These are phyloP conservation scores for Pogonophryne albipinna DNA, from an alignment of 2,797 vertebrate species.

Conservation along the genomic window DNA sequence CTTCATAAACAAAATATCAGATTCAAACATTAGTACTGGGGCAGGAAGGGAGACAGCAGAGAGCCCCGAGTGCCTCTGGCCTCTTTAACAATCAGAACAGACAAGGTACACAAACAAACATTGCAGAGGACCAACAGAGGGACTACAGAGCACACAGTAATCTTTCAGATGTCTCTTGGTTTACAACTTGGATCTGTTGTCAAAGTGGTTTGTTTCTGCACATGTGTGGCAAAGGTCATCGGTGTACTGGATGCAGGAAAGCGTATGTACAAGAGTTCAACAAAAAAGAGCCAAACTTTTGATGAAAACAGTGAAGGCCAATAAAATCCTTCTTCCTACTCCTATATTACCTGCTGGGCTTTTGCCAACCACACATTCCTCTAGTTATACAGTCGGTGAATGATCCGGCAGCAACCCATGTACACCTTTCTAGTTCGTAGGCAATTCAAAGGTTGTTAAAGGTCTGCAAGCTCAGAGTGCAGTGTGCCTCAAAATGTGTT, in stretches of 20 bases:
- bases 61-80: background rate
- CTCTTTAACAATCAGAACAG: slow-evolving; percentile 8
- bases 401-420: background rate
- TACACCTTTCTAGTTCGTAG: background rate
- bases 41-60: background rate
- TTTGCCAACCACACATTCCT: background rate
- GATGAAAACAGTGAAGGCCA: slow-evolving; percentile 34
- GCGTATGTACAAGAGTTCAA: slow-evolving; percentile 28
- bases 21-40: background rate
- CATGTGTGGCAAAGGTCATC: slow-evolving; percentile 30
- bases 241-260: slow-evolving; percentile 24
- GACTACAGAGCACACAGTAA: slow-evolving; percentile 15
- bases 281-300: slow-evolving; percentile 7
- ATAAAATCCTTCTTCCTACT: background rate
- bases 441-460: background rate
- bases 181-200: slow-evolving; percentile 11
- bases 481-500: slow-evolving; percentile 14
- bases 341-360: background rate
- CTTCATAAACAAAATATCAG: background rate
- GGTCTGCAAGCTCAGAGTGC: background rate
- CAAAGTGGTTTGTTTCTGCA: slow-evolving; percentile 21
- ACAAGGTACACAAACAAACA: slow-evolving; percentile 19
- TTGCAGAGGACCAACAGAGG: background rate
- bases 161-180: slow-evolving; percentile 36
- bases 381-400: background rate